Evolutionary conservation across 2,113 vertebrate genomes (phyloP), one percentile per base, ranked within the genome.

Genomic region (Zosterops japonicus): DNA sequence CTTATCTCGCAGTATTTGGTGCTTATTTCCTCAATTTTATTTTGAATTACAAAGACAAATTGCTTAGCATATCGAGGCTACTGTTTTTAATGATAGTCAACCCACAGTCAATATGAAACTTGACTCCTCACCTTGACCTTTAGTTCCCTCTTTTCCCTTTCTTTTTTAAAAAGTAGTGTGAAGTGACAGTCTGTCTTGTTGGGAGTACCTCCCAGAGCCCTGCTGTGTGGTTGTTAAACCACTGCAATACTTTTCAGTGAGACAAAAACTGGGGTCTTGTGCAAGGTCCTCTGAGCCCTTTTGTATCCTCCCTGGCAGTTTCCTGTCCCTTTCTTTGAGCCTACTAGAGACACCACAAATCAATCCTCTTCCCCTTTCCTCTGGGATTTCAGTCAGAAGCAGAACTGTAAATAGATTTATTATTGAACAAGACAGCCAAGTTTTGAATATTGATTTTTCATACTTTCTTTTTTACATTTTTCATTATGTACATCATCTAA

Each of bases 41-140:
- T 92, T 87, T 87, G 31, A 92, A 95, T 87, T 92, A 60, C 91
- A 78, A 83, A 85, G 65, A 76, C 63, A 84, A 79, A 94, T 47
- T 90, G 39, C 76, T 87, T 94, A 90, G 68, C 76, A 55, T 71
- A 68, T 84, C 41, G 50, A 85, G 36, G 55, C 36, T 94, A 21
- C 35, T 65, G 63, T 60, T 83, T 82, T 87, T 67, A 74, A 60
- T 83, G 46, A 36, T 91, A 36, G 39, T 79, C 77, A 83, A 46
- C 19, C 19, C 67, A 47, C 44, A 69, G 74, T 81, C 70, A 89
- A 22, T 69, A 67, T n/a, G 47, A 65, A 95, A 86, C 71, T 94
- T 90, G 75, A 91, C 84, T 90, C 27, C 35, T 27, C 27, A 49
- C 53, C 63, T 60, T 1, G 0, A 81, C 83, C 83, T 94, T 93